Conservation (phyloP, 2,888 invertebrate species). For the Steinernema hermaphroditum region DNA sequence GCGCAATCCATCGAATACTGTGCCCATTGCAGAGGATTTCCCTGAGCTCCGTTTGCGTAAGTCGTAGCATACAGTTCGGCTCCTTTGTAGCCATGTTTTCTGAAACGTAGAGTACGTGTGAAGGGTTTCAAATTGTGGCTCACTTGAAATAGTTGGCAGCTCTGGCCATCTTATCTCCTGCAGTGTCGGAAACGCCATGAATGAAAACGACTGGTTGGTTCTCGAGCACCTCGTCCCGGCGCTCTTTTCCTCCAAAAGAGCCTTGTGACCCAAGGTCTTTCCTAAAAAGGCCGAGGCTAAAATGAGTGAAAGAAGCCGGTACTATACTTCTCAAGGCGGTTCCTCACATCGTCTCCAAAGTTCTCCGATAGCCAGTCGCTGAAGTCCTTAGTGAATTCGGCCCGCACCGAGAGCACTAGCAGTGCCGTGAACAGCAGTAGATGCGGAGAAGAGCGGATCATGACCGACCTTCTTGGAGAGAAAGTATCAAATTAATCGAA, state of each 20-base stretch:
- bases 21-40: slow-evolving; percentile 64
- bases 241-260: slow-evolving; percentile 60
- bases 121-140: too few relatives aligned
- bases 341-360: slow-evolving; percentile 47
- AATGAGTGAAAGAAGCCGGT: slow-evolving; percentile 3
- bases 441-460: background rate
- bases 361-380: slow-evolving; percentile 43
- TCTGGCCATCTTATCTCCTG: slow-evolving; percentile 58
- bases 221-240: slow-evolving; percentile 45
- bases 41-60: slow-evolving; percentile 64
- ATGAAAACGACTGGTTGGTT: slow-evolving; percentile 64
- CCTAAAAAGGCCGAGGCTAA: slow-evolving; percentile 37
- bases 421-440: background rate
- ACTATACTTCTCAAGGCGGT: slow-evolving; percentile 43
- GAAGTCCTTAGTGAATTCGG: slow-evolving; percentile 51
- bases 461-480: background rate
- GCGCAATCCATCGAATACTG: slow-evolving; percentile 65
- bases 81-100: slow-evolving; percentile 48
- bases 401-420: background rate
- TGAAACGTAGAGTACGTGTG: too few relatives aligned
- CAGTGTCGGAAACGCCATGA: slow-evolving; percentile 64
- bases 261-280: slow-evolving; percentile 57
- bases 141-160: slow-evolving; percentile 53
- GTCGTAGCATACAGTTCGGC: slow-evolving; percentile 64
- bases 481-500: slow-evolving; percentile 27